A percentile compares a stretch with the other conserved stretches of the same genome.
These are phyloP conservation scores for Ctenopoma kingsleyae DNA, from an alignment of 2,797 vertebrate species.

Conservation along the genomic window DNA sequence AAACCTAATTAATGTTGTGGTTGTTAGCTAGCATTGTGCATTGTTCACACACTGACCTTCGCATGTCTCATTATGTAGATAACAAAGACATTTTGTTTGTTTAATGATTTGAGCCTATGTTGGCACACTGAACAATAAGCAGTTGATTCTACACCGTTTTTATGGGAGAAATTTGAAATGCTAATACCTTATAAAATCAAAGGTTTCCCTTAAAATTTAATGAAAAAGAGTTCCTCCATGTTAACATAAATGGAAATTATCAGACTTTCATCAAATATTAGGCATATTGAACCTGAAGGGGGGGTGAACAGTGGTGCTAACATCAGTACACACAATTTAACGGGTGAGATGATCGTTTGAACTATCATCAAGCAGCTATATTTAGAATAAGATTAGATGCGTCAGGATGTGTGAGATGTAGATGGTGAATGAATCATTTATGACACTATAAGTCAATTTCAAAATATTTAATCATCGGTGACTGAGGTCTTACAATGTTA, in stretches of 20 bases:
- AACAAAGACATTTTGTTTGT: constrained; percentile 21
- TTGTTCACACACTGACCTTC: constrained; percentile 34
- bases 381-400: neutral
- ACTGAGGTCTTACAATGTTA: no score
- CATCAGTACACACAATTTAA: neutral
- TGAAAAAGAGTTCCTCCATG: neutral
- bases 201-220: neutral
- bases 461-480: neutral
- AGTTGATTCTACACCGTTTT: neutral
- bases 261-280: neutral
- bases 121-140: neutral
- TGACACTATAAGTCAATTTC: neutral
- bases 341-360: neutral
- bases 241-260: neutral
- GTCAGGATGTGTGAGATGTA: neutral
- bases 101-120: constrained; percentile 20
- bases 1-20: constrained; percentile 21
- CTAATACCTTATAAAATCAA: neutral
- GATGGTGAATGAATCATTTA: neutral
- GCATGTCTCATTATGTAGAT: constrained; percentile 15
- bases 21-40: constrained; percentile 18
- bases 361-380: neutral
- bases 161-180: neutral
- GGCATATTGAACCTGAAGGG: neutral
- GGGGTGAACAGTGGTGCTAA: neutral